These are phyloP conservation scores for Chionodraco myersi DNA, from an alignment of 2,113 vertebrate species.

Conservation along the genomic window DNA sequence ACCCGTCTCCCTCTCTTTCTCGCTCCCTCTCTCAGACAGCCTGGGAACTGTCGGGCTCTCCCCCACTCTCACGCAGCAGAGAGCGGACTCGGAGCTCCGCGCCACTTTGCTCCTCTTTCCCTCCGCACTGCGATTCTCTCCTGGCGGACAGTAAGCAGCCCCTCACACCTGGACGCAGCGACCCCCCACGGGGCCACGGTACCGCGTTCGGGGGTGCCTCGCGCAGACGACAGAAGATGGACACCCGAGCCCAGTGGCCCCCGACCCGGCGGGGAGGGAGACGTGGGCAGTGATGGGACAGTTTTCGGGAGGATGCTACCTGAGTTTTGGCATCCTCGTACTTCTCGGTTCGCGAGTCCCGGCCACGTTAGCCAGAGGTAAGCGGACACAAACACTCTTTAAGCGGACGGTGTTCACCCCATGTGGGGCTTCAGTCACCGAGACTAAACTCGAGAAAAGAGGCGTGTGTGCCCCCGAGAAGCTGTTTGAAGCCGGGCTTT, in stretches of 20 bases:
- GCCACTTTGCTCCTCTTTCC: slow-evolving; percentile 20
- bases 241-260: slow-evolving; percentile 63
- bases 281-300: slow-evolving; percentile 77
- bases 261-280: slow-evolving; percentile 67
- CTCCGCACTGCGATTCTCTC: slow-evolving; percentile 62
- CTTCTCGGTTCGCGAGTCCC: slow-evolving; percentile 62
- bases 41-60: slow-evolving; percentile 33
- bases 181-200: slow-evolving; percentile 20
- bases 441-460: slow-evolving; percentile 11
- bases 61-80: slow-evolving; percentile 46
- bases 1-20: slow-evolving; percentile 17
- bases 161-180: slow-evolving; percentile 28
- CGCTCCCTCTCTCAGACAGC: not conserved
- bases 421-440: not conserved
- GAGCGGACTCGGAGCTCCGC: slow-evolving; percentile 45
- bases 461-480: not conserved
- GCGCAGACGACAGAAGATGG: slow-evolving; percentile 59
- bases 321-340: slow-evolving; percentile 71
- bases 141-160: slow-evolving; percentile 23
- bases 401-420: not conserved
- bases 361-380: slow-evolving; percentile 71
- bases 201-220: slow-evolving; percentile 38
- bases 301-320: slow-evolving; percentile 71
- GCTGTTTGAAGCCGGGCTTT: not conserved
- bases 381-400: slow-evolving; percentile 25